Conservation (phyloP, 1,140 invertebrate genomes). For the Pseudomyrmex concolor region DNA sequence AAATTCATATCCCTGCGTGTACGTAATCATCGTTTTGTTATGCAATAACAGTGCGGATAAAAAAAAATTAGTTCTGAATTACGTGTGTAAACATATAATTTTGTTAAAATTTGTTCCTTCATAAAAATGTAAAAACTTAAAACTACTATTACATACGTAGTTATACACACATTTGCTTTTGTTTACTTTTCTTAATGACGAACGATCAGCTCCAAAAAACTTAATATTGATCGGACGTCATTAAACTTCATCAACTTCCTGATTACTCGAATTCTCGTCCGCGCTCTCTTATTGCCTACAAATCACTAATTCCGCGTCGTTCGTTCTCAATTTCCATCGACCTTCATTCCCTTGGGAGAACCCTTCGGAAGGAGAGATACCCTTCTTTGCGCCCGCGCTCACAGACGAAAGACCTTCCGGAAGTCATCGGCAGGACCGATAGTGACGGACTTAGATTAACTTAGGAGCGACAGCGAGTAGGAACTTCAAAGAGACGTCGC, state of each 20-base stretch:
- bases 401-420: conserved; percentile 40
- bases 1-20: not conserved
- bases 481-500: conserved; percentile 65
- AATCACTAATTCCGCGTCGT: conserved; percentile 52
- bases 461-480: conserved; percentile 53
- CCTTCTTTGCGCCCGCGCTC: not conserved
- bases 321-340: conserved; percentile 30
- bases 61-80: too few relatives aligned
- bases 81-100: too few relatives aligned
- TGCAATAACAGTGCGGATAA: too few relatives aligned
- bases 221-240: conserved; percentile 32
- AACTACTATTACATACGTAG: too few relatives aligned
- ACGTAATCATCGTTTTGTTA: too few relatives aligned
- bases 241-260: conserved; percentile 44
- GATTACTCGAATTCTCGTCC: conserved; percentile 25
- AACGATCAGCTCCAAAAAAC: conserved; percentile 25
- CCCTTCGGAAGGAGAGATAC: conserved; percentile 28
- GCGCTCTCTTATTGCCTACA: conserved; percentile 50
- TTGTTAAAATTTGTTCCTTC: too few relatives aligned
- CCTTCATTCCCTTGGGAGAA: not conserved
- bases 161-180: not conserved
- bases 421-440: conserved; percentile 57
- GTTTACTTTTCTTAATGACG: not conserved
- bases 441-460: conserved; percentile 73
- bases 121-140: too few relatives aligned